Conservation (phyloP, 1,140 invertebrate genomes). For the Macrosteles quadrilineatus region DNA sequence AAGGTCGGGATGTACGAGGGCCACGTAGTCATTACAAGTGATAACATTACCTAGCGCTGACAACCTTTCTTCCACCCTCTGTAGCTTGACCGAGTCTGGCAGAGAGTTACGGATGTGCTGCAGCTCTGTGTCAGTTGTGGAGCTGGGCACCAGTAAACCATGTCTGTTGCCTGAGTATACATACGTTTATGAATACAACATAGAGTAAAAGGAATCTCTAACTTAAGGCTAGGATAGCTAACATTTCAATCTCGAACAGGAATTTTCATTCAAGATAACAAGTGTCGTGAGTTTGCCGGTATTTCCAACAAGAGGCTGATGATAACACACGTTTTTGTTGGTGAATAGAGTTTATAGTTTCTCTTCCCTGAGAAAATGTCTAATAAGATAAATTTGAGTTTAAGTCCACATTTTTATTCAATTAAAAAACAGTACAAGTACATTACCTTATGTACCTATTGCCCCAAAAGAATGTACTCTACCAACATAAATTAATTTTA, state of each 20-base stretch:
- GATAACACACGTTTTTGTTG: constrained; percentile 91
- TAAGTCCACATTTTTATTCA: no score
- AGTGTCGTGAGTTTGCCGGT: no score
- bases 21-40: constrained; percentile 98
- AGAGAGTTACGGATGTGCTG: constrained; percentile 96
- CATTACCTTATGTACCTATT: no score
- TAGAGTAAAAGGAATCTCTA: neutral
- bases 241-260: neutral
- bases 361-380: no score
- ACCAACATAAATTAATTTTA: no score
- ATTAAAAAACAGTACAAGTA: no score
- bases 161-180: constrained; percentile 88
- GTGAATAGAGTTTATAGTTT: no score
- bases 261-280: no score
- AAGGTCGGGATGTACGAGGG: constrained; percentile 96
- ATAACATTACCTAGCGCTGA: constrained; percentile 98
- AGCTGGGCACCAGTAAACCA: constrained; percentile 87
- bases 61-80: constrained; percentile 93
- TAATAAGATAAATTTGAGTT: no score
- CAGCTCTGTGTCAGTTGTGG: constrained; percentile 94
- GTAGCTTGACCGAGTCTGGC: constrained; percentile 92
- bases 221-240: neutral
- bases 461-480: no score
- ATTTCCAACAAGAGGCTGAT: constrained; percentile 93
- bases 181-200: no score